These are phyloP conservation scores for Drosophila pachea DNA, from an alignment of 1,140 invertebrate genomes.

Conservation along the genomic window DNA sequence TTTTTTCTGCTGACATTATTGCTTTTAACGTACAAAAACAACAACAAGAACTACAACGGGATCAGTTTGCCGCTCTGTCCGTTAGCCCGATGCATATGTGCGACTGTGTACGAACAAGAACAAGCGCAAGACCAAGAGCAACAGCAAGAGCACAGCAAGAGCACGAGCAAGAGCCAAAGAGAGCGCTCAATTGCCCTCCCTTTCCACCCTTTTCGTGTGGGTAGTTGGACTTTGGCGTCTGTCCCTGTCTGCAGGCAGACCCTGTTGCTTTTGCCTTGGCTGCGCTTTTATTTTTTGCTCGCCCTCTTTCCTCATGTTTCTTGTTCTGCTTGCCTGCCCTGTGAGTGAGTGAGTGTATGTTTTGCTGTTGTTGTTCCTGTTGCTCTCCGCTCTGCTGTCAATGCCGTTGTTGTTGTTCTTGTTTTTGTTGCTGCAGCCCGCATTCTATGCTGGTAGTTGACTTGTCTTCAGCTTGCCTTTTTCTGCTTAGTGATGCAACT, in stretches of 20 bases:
- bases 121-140: background rate
- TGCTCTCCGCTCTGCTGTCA: conserved; percentile 43
- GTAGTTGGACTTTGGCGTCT: conserved; percentile 33
- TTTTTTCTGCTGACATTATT: conserved; percentile 52
- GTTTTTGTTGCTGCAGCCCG: conserved; percentile 49
- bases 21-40: conserved; percentile 29
- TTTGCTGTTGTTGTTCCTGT: conserved; percentile 43
- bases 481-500: conserved; percentile 75
- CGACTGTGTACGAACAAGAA: conserved; percentile 4
- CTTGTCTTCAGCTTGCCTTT: conserved; percentile 61
- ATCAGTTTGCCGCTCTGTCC: conserved; percentile 43
- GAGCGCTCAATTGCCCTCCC: conserved; percentile 19
- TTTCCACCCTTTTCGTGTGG: conserved; percentile 37
- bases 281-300: conserved; percentile 15
- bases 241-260: conserved; percentile 18
- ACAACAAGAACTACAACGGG: conserved; percentile 50
- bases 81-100: conserved; percentile 27
- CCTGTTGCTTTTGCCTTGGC: conserved; percentile 18
- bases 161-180: conserved; percentile 5
- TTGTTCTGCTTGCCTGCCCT: conserved; percentile 42
- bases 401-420: conserved; percentile 24
- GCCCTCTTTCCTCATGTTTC: conserved; percentile 36
- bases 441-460: conserved; percentile 78
- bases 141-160: conserved; percentile 1
- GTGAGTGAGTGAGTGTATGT: conserved; percentile 36